Evolutionary conservation across 2,888 invertebrate genomes (phyloP).

Genomic region (Chloroclystis v-ata): DNA sequence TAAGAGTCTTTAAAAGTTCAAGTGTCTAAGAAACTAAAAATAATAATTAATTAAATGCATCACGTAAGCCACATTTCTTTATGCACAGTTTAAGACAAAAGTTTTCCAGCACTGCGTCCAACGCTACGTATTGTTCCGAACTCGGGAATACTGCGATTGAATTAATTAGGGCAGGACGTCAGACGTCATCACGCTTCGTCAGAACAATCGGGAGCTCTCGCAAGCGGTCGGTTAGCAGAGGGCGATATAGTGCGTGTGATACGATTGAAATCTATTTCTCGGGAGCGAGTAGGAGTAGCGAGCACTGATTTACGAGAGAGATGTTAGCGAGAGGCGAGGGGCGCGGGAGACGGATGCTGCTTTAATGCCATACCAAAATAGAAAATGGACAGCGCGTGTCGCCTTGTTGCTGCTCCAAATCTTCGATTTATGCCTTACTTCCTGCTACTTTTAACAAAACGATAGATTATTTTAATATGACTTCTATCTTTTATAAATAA

Average conservation of each 20-base stretch:
- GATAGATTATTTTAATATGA: constrained; percentile 7
- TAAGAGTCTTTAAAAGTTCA: constrained; percentile 5
- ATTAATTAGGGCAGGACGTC: constrained; percentile 46
- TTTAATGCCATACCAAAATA: constrained; percentile 56
- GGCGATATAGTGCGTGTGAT: constrained; percentile 14
- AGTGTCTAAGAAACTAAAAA: too few relatives aligned
- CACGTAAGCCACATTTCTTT: not conserved
- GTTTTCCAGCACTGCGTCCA: constrained; percentile 14
- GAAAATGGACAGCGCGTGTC: constrained; percentile 47
- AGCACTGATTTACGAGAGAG: constrained; percentile 26
- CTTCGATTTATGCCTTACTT: constrained; percentile 62
- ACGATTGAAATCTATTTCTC: constrained; percentile 18
- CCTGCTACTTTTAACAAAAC: constrained; percentile 40
- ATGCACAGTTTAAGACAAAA: not conserved
- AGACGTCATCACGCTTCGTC: constrained; percentile 41
- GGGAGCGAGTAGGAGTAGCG: constrained; percentile 28
- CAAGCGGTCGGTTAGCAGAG: constrained; percentile 31
- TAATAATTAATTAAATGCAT: too few relatives aligned
- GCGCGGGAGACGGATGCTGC: constrained; percentile 57
- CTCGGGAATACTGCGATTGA: constrained; percentile 46
- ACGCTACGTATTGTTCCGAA: constrained; percentile 22
- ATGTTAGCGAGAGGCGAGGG: constrained; percentile 25
- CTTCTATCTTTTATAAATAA: not conserved
- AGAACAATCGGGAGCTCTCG: constrained; percentile 53
- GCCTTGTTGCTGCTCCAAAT: constrained; percentile 54